These are phyloP conservation scores for Neopipo cinnamomea DNA, from an alignment of 2,113 vertebrate species.

Conservation along the genomic window DNA sequence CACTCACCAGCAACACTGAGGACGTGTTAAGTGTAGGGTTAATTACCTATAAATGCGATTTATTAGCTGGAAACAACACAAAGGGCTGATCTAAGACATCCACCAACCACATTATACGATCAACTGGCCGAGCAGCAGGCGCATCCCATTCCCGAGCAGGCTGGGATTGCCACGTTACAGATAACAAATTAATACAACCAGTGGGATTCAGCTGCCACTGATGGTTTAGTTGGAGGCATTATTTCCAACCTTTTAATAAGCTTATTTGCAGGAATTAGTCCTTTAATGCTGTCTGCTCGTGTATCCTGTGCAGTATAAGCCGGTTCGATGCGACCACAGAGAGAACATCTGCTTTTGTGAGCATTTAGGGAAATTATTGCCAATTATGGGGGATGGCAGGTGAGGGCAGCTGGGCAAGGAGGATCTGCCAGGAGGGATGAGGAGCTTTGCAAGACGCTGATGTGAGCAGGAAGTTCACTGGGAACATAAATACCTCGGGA, in stretches of 20 bases:
- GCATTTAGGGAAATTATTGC: slow-evolving; percentile 21
- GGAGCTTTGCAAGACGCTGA: neutral
- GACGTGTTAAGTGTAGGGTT: neutral
- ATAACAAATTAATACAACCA: neutral
- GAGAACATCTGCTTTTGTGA: slow-evolving; percentile 26
- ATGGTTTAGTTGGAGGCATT: neutral
- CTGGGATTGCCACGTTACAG: accelerated
- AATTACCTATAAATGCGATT: neutral
- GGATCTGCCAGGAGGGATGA: neutral
- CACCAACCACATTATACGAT: accelerated
- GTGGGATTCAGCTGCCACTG: neutral
- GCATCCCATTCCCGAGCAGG: neutral
- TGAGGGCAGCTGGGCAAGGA: neutral
- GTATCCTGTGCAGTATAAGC: neutral
- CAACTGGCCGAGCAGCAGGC: neutral
- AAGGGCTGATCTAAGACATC: neutral
- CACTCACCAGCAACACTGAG: neutral
- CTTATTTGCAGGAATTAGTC: slow-evolving; percentile 30
- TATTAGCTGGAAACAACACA: neutral
- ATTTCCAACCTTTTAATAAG: slow-evolving; percentile 19
- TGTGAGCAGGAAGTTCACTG: neutral
- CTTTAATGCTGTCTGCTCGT: neutral
- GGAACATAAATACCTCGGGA: neutral
- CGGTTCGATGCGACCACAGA: neutral
- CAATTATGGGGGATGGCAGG: neutral